phyloP scores from a whole-genome alignment of 2,888 invertebrate genomes.

The Melieria crassipennis region DNA sequence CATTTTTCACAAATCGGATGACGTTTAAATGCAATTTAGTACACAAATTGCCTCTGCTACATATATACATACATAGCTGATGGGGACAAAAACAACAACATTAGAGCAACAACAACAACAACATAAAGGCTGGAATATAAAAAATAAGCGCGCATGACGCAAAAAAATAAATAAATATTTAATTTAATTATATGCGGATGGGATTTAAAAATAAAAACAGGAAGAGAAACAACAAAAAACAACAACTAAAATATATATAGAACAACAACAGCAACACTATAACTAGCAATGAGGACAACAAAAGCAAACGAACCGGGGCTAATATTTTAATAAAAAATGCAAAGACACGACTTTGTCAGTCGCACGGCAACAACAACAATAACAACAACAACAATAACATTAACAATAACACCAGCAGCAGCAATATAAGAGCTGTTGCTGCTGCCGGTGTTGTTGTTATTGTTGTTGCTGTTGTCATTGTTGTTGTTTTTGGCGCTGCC shows the following conservation, averaged over 20 bases:
- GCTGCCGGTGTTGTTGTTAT: too few relatives aligned
- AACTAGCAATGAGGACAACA: conserved; percentile 31
- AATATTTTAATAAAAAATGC: conserved; percentile 58
- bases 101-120: not conserved
- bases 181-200: conserved; percentile 52
- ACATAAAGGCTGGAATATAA: conserved; percentile 1
- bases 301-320: conserved; percentile 33
- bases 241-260: too few relatives aligned
- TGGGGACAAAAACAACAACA: not conserved
- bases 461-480: too few relatives aligned
- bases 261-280: not conserved
- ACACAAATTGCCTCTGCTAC: not conserved
- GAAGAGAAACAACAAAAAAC: conserved; percentile 14
- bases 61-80: not conserved
- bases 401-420: conserved; percentile 35
- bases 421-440: conserved; percentile 25
- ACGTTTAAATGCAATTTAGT: conserved; percentile 2
- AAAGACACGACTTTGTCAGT: conserved; percentile 48
- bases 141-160: conserved; percentile 16
- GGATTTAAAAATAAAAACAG: conserved; percentile 7
- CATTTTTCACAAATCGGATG: not conserved
- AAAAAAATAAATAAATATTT: conserved; percentile 58
- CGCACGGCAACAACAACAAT: conserved; percentile 9
- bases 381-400: conserved; percentile 21
- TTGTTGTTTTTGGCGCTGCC: too few relatives aligned